These are phyloP conservation scores for Sesamia nonagrioides DNA, from an alignment of 1,140 invertebrate species.

Conservation along the genomic window DNA sequence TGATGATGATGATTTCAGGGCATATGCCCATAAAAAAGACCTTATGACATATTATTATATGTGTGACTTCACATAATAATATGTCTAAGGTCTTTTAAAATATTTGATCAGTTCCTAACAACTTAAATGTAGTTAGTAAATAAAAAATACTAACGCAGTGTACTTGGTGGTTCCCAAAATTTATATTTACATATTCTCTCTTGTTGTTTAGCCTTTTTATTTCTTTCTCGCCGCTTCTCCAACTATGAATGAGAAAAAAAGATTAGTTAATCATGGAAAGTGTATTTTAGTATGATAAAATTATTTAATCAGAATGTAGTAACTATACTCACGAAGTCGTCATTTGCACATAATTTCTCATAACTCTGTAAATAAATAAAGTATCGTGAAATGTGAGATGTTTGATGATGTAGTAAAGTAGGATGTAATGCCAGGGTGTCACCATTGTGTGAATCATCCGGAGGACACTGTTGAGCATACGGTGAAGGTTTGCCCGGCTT, in stretches of 20 bases:
- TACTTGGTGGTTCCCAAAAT: slow-evolving; percentile 82
- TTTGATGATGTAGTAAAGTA: not conserved
- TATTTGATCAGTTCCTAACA: too few species aligned
- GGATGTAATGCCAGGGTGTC: too few species aligned
- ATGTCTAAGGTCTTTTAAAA: too few species aligned
- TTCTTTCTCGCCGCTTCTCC: slow-evolving; percentile 74
- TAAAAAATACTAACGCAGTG: slow-evolving; percentile 71
- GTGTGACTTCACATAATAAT: too few species aligned
- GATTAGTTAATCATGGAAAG: not conserved
- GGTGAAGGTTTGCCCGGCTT: too few species aligned
- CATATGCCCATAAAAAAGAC: too few species aligned
- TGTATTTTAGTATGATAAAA: not conserved
- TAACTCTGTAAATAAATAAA: slow-evolving; percentile 66
- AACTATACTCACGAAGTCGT: slow-evolving; percentile 67
- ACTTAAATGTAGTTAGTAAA: not conserved
- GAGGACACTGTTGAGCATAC: too few species aligned
- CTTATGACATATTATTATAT: too few species aligned
- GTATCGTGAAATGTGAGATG: not conserved
- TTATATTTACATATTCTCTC: slow-evolving; percentile 78
- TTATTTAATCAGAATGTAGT: not conserved
- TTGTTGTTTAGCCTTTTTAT: slow-evolving; percentile 69
- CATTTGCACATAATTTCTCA: slow-evolving; percentile 65
- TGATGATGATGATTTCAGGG: too few species aligned
- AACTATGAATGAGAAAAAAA: slow-evolving; percentile 61
- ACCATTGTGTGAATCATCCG: too few species aligned